Conservation (phyloP, 2,888 invertebrate genomes). For the Pyrrhia umbra region DNA sequence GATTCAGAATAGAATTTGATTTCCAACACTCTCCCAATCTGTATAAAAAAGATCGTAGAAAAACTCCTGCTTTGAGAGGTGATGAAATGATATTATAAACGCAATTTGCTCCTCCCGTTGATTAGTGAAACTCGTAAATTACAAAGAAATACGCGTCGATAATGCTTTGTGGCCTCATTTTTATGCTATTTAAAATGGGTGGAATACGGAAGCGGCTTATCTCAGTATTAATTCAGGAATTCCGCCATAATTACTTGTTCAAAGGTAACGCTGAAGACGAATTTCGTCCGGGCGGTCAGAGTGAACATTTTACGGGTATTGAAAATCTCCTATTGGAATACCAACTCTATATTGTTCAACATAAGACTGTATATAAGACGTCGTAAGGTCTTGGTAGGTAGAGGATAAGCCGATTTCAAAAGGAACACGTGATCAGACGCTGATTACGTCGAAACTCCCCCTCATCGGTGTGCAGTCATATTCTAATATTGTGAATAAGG, state of each 20-base stretch:
- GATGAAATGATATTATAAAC: slow-evolving; percentile 57
- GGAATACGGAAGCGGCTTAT: slow-evolving; percentile 77
- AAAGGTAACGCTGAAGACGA: slow-evolving; percentile 83
- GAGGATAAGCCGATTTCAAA: slow-evolving; percentile 87
- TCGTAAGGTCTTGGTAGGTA: slow-evolving; percentile 66
- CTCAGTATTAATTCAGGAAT: slow-evolving; percentile 86
- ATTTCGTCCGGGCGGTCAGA: slow-evolving; percentile 72
- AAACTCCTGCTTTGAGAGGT: slow-evolving; percentile 39
- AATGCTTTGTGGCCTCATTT: slow-evolving; percentile 66
- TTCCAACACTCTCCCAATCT: slow-evolving; percentile 51
- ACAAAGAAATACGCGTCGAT: slow-evolving; percentile 68
- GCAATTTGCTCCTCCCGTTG: slow-evolving; percentile 57
- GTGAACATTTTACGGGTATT: slow-evolving; percentile 70
- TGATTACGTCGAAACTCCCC: slow-evolving; percentile 80
- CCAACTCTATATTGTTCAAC: slow-evolving; percentile 59
- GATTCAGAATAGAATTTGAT: slow-evolving; percentile 59
- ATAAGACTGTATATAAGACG: slow-evolving; percentile 68
- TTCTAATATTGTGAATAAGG: slow-evolving; percentile 87
- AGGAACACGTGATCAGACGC: slow-evolving; percentile 88
- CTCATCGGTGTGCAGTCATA: slow-evolving; percentile 80
- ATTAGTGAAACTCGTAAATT: slow-evolving; percentile 71
- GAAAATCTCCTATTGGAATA: slow-evolving; percentile 58
- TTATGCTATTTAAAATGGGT: slow-evolving; percentile 59
- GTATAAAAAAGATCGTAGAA: slow-evolving; percentile 41
- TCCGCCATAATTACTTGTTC: slow-evolving; percentile 87